phyloP scores from a whole-genome alignment of 2,888 invertebrate species.

The Xestia sexstrigata region DNA sequence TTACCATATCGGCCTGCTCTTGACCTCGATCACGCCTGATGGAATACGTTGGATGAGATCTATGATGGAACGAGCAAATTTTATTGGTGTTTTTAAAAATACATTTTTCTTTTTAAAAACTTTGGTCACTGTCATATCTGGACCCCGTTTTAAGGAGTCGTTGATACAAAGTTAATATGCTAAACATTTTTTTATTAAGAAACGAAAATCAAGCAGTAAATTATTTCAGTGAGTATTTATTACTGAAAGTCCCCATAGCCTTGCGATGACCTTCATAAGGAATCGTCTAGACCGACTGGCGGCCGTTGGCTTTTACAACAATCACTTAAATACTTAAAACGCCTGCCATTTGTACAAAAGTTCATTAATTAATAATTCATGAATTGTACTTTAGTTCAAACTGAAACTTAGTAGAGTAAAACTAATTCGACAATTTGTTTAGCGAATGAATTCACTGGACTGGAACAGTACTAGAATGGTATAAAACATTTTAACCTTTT shows the following conservation, averaged over 20 bases:
- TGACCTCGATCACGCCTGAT: no score
- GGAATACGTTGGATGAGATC: no score
- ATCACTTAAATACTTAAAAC: background rate
- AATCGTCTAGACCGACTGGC: constrained; percentile 6
- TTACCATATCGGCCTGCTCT: no score
- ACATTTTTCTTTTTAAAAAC: no score
- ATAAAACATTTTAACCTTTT: background rate
- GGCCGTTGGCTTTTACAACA: background rate
- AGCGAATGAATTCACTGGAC: background rate
- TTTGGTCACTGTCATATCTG: no score
- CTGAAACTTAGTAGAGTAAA: background rate
- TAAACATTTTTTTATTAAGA: background rate
- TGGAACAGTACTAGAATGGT: background rate
- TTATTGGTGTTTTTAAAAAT: no score
- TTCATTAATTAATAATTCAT: constrained; percentile 1
- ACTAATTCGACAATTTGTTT: background rate
- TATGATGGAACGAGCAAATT: no score
- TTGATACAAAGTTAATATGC: background rate
- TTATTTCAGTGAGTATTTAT: background rate
- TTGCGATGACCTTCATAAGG: background rate
- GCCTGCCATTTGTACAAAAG: background rate
- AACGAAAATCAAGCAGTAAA: background rate
- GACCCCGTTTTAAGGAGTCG: background rate
- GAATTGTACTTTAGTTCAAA: background rate
- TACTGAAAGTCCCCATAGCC: background rate